These are phyloP conservation scores for Cepphus grylle DNA, from an alignment of 2,113 vertebrate species.

Conservation along the genomic window DNA sequence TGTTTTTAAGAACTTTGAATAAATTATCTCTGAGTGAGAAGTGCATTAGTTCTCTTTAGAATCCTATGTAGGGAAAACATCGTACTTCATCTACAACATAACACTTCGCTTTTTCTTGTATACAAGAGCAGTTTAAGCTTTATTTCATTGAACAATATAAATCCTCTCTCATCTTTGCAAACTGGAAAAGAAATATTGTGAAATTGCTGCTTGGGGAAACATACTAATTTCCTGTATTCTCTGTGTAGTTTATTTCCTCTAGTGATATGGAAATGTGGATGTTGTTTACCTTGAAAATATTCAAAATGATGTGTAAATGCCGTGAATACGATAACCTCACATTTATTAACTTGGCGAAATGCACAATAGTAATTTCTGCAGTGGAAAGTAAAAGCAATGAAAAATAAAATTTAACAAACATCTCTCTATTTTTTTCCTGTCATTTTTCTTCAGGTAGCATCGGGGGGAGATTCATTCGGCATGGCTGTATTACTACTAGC, in stretches of 20 bases:
- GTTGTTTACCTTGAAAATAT: slow-evolving; percentile 22
- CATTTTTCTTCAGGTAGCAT: not conserved
- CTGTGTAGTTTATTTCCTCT: not conserved
- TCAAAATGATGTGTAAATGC: not conserved
- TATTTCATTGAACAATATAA: slow-evolving; percentile 13
- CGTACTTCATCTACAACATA: not conserved
- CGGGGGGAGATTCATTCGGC: not conserved
- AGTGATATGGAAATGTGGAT: not conserved
- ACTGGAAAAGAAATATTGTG: not conserved
- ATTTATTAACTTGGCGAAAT: not conserved
- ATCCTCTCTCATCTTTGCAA: not conserved
- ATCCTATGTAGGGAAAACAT: not conserved
- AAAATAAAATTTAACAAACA: not conserved
- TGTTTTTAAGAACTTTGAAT: not conserved
- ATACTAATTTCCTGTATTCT: slow-evolving; percentile 12
- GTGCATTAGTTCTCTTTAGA: not conserved
- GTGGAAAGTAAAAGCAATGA: not conserved
- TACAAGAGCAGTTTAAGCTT: not conserved
- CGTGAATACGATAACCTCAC: not conserved
- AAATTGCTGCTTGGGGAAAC: slow-evolving; percentile 30
- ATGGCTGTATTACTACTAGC: not conserved
- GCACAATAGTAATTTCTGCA: not conserved
- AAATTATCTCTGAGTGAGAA: not conserved
- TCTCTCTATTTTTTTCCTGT: not conserved
- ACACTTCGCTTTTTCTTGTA: not conserved